phyloP scores from a whole-genome alignment of 2,888 invertebrate species.

The Erebia palarica region DNA sequence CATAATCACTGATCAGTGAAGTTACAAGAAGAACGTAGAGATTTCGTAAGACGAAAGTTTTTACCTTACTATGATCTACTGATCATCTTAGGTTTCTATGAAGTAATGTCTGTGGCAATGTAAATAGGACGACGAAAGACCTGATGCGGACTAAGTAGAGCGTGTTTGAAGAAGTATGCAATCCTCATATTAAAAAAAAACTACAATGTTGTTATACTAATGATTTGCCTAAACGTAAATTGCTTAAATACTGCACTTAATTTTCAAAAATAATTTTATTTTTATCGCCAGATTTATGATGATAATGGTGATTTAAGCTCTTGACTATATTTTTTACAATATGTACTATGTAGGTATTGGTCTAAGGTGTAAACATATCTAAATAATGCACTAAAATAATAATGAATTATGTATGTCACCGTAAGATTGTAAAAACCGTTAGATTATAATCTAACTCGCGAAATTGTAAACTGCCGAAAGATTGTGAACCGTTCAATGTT shows the following conservation, averaged over 20 bases:
- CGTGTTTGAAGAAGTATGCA: constrained; percentile 2
- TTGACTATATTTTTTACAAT: no score
- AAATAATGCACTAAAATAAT: no score
- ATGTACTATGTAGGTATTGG: no score
- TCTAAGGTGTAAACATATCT: no score
- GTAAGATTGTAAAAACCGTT: no score
- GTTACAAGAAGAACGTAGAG: background rate
- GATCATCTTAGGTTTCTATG: constrained; percentile 3
- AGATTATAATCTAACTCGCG: no score
- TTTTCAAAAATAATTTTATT: background rate
- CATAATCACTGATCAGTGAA: background rate
- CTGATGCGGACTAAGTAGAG: background rate
- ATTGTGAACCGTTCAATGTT: no score
- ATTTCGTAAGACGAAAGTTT: background rate
- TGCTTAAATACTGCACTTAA: background rate
- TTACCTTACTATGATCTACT: background rate
- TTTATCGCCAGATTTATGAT: no score
- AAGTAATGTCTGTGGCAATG: constrained; percentile 4
- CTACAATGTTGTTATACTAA: background rate
- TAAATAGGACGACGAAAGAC: background rate
- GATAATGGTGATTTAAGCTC: background rate
- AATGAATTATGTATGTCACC: no score
- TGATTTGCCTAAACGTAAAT: background rate
- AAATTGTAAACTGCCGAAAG: no score
- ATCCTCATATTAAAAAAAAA: background rate